Base-by-base conservation (phyloP, 2,797 vertebrate genomes). In the Typhlichthys subterraneus region DNA sequence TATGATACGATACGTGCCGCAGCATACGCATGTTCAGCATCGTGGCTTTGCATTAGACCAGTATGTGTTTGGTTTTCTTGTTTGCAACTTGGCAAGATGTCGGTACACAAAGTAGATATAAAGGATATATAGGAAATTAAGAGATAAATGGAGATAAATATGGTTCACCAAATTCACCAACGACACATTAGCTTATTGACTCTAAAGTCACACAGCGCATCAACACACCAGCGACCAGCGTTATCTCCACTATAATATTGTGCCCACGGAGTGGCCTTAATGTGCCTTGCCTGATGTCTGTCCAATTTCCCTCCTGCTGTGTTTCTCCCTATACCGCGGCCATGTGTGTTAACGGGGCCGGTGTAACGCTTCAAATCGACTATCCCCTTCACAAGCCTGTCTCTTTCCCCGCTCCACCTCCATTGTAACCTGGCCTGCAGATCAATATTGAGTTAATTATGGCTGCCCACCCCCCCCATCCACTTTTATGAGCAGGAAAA, bases 361-460 rank as follows among this genome's bases (percentile, higher is more conserved):
- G 70, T 72, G 75, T 76, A 72, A 74, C 62, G 42, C 53, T 66
- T 83, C 62, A 50, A 74, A 81, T 80, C 69, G 33, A 79, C 78
- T 82, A 72, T 72, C 71, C 68, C 72, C 23, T 81, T 78, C 81
- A 72, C 83, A 69, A 80, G 73, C 76, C 70, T 65, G 66, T 67
- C 72, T 74, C 73, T 77, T 72, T 79, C 79, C 61, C 67, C 6
- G 38, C 58, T 5, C 79, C 56, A 67, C 73, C 72, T 79, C 67
- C 52, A 72, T 82, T 84, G 85, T 82, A 81, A 80, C 79, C 64
- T 73, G 77, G 77, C 72, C 69, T 80, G 55, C 48, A 69, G 81
- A 90, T 90, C 86, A 64, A 90, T 89, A 85, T 72, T 68, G 74
- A 86, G 85, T 87, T 88, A 86, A 89, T 89, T 83, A 88, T 65